phyloP scores from a whole-genome alignment of 1,140 invertebrate species.

The Calliopsis andreniformis region DNA sequence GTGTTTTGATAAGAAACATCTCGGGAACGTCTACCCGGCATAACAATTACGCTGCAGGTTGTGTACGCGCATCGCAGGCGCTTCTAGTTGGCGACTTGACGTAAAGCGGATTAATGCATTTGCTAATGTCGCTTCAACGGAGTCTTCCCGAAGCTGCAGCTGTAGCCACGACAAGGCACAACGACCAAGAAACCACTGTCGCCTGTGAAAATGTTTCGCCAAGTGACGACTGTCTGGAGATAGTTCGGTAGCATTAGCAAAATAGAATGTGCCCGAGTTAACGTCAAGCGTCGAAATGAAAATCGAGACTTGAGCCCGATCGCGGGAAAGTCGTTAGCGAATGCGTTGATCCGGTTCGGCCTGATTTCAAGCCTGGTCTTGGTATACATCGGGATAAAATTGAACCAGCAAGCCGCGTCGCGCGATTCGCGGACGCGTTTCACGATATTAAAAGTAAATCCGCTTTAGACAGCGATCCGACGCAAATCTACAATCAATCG shows the following conservation, averaged over 20 bases:
- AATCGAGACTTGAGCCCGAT: neutral
- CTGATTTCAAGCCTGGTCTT: neutral
- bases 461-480: slow-evolving; percentile 18
- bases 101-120: slow-evolving; percentile 46
- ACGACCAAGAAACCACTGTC: slow-evolving; percentile 23
- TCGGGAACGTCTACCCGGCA: slow-evolving; percentile 32
- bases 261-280: neutral
- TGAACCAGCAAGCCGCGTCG: slow-evolving; percentile 2
- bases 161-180: neutral
- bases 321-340: slow-evolving; percentile 1
- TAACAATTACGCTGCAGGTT: slow-evolving; percentile 23
- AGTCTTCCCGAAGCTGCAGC: slow-evolving; percentile 18
- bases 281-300: neutral
- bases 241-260: too few relatives aligned
- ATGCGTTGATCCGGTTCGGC: slow-evolving; percentile 16
- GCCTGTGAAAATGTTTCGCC: slow-evolving; percentile 17
- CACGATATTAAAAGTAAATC: slow-evolving; percentile 28
- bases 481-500: slow-evolving; percentile 13
- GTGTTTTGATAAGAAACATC: slow-evolving; percentile 40
- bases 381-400: slow-evolving; percentile 3
- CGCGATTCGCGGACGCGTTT: slow-evolving; percentile 10
- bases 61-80: neutral
- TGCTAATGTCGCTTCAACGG: slow-evolving; percentile 35
- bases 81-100: slow-evolving; percentile 6
- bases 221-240: too few relatives aligned